Conservation (phyloP, 2,797 vertebrate genomes). For the Phataginus tricuspis region DNA sequence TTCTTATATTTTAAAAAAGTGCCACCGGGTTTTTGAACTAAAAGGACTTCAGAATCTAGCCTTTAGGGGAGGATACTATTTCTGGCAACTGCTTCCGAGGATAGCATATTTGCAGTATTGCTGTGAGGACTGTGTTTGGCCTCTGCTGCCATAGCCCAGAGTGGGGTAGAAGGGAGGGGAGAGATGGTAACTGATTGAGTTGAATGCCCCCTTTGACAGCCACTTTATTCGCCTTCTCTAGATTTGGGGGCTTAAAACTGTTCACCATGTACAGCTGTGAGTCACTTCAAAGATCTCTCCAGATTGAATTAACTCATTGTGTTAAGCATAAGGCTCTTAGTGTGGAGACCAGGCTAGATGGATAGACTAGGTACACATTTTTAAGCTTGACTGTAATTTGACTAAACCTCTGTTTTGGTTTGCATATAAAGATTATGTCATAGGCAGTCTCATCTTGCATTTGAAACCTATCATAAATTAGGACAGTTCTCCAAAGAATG, state of each 20-base stretch:
- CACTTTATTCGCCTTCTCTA: background rate
- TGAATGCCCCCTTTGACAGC: background rate
- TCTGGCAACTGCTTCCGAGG: background rate
- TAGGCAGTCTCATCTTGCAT: background rate
- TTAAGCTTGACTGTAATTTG: background rate
- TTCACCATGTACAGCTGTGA: background rate
- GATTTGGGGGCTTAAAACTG: background rate
- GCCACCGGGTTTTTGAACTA: background rate
- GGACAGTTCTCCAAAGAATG: background rate
- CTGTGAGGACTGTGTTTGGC: background rate
- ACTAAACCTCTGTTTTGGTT: background rate
- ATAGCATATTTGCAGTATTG: rapidly evolving
- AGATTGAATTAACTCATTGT: background rate
- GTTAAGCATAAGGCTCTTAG: background rate
- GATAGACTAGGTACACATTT: background rate
- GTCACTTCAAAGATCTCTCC: background rate
- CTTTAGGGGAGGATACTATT: background rate
- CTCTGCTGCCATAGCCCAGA: background rate
- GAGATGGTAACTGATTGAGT: background rate
- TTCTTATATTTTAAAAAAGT: background rate
- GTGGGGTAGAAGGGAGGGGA: background rate
- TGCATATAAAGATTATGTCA: background rate
- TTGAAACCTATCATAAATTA: background rate
- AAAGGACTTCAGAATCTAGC: background rate
- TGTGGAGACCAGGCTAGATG: background rate